These are phyloP conservation scores for Seriola quinqueradiata DNA, from an alignment of 2,113 vertebrate genomes.

Conservation along the genomic window DNA sequence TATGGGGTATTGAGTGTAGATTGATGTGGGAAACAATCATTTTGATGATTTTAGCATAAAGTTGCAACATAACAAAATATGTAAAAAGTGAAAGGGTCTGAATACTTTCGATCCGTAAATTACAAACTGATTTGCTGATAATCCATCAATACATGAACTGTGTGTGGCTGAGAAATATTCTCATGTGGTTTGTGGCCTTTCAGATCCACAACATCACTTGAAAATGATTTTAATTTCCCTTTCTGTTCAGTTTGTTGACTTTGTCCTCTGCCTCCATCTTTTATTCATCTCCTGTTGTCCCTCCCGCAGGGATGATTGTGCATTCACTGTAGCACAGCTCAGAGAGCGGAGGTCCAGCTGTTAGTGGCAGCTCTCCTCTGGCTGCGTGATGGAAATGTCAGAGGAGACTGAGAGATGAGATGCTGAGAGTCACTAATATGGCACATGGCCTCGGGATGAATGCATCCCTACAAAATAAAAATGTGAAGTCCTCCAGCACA, in stretches of 20 bases:
- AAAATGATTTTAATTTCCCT: neutral
- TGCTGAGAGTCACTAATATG: neutral
- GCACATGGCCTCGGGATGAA: neutral
- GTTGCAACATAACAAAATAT: too few species aligned
- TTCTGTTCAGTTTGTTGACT: neutral
- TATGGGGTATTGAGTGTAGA: too few species aligned
- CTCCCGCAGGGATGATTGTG: neutral
- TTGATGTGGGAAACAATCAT: too few species aligned
- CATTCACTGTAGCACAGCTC: neutral
- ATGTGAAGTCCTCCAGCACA: neutral
- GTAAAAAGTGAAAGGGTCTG: too few species aligned
- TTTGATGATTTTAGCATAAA: too few species aligned
- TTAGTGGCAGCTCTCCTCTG: neutral
- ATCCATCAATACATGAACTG: too few species aligned
- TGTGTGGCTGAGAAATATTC: too few species aligned
- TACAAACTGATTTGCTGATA: too few species aligned
- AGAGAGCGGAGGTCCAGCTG: neutral
- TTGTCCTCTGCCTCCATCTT: constrained; percentile 2
- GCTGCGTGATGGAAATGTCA: neutral
- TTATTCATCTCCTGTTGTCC: constrained; percentile 19
- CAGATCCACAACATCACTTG: neutral
- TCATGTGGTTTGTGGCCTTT: too few species aligned
- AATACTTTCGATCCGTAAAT: too few species aligned
- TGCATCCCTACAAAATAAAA: neutral
- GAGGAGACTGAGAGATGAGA: neutral